Evolutionary conservation across 1,140 invertebrate genomes (phyloP).

Genomic region (Eumaeus atala): DNA sequence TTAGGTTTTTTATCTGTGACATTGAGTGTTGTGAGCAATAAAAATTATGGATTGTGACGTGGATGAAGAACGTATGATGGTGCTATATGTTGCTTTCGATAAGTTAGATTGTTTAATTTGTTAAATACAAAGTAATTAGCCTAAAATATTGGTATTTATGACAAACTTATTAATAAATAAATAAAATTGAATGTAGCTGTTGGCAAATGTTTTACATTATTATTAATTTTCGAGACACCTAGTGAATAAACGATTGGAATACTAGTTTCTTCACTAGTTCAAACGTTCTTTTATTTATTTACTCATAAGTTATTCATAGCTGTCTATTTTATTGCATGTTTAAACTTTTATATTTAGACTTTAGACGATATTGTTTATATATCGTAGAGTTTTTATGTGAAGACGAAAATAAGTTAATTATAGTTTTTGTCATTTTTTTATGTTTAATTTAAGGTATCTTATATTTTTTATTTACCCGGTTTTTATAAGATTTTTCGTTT

Average conservation of each 20-base stretch:
- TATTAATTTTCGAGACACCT: neutral
- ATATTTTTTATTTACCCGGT: slow-evolving; percentile 13
- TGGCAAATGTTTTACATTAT: neutral
- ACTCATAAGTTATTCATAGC: no score
- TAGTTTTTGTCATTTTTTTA: slow-evolving; percentile 4
- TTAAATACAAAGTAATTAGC: neutral
- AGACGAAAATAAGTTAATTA: neutral
- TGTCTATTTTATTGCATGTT: no score
- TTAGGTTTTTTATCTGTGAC: neutral
- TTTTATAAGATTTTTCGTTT: slow-evolving; percentile 11
- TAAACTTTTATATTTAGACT: no score
- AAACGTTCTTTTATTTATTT: no score
- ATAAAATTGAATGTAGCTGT: no score
- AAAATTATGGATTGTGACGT: neutral
- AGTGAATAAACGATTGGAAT: no score
- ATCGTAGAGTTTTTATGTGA: slow-evolving; percentile 4
- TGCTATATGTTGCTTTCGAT: slow-evolving; percentile 35
- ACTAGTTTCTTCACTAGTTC: no score
- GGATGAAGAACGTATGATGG: slow-evolving; percentile 26
- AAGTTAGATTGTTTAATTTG: slow-evolving; percentile 27
- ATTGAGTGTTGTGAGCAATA: neutral
- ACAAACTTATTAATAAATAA: neutral
- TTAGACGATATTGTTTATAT: no score
- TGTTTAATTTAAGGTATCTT: slow-evolving; percentile 12
- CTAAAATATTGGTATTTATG: neutral